phyloP scores from a whole-genome alignment of 92 coral and sea anemone species.

The Bergia sp. region DNA sequence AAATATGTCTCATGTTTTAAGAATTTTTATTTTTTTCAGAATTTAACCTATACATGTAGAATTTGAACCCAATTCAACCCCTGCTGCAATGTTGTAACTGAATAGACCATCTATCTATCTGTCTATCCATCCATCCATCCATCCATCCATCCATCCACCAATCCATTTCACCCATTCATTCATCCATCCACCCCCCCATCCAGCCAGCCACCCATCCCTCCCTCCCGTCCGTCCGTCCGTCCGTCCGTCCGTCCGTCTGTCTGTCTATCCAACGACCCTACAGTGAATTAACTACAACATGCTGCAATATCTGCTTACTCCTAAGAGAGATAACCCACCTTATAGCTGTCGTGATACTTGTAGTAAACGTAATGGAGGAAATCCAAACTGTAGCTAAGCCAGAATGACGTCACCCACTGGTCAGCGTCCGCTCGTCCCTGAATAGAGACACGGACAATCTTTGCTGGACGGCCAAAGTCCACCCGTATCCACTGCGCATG shows the following conservation, averaged over 20 bases:
- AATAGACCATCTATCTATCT: too few species aligned
- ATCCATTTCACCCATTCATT: neutral
- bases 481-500: slow-evolving; percentile 77
- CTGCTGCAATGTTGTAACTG: too few species aligned
- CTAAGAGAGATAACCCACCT: neutral
- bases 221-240: neutral
- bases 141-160: neutral
- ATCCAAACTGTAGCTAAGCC: slow-evolving; percentile 40
- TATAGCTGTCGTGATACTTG: neutral
- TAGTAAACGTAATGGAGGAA: slow-evolving; percentile 21
- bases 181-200: too few species aligned
- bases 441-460: slow-evolving; percentile 28
- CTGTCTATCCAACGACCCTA: neutral
- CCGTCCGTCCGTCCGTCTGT: neutral
- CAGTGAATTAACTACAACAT: too few species aligned
- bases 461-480: slow-evolving; percentile 27
- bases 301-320: too few species aligned
- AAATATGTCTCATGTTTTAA: too few species aligned
- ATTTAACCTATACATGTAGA: too few species aligned
- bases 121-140: too few species aligned
- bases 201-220: too few species aligned
- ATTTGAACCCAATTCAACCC: too few species aligned
- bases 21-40: too few species aligned
- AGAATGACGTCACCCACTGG: slow-evolving; percentile 34
- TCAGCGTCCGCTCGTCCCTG: slow-evolving; percentile 36